Conservation (phyloP, 2,113 vertebrate species). For the Empidonax traillii region DNA sequence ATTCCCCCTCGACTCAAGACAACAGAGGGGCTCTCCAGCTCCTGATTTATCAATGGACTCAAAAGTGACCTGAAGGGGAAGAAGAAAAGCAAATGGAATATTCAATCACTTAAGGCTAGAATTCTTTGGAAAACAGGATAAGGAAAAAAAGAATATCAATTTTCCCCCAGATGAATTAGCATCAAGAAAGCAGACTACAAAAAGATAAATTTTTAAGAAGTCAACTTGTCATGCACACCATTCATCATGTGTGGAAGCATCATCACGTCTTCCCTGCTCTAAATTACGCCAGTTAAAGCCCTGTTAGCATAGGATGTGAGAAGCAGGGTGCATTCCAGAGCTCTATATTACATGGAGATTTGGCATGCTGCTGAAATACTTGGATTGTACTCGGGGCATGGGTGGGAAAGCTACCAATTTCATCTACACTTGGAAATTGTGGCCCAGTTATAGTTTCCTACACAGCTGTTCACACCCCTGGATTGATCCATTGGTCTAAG, state of each 20-base stretch:
- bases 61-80: not conserved
- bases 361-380: not conserved
- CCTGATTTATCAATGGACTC: not conserved
- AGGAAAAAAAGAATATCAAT: not conserved
- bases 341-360: not conserved
- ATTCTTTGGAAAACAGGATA: not conserved
- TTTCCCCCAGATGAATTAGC: not conserved
- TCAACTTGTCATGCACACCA: not conserved
- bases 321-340: not conserved
- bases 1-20: not conserved
- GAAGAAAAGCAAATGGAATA: not conserved
- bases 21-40: not conserved
- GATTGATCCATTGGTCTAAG: not conserved
- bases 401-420: not conserved
- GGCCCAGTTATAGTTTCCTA: not conserved
- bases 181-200: not conserved
- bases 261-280: not conserved
- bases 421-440: not conserved
- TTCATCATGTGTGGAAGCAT: not conserved
- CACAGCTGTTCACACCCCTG: not conserved
- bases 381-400: not conserved
- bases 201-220: not conserved
- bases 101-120: not conserved
- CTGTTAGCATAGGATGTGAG: not conserved
- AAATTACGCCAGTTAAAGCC: not conserved